These are phyloP conservation scores for Nannoperca australis DNA, from an alignment of 2,797 vertebrate genomes.

Conservation along the genomic window DNA sequence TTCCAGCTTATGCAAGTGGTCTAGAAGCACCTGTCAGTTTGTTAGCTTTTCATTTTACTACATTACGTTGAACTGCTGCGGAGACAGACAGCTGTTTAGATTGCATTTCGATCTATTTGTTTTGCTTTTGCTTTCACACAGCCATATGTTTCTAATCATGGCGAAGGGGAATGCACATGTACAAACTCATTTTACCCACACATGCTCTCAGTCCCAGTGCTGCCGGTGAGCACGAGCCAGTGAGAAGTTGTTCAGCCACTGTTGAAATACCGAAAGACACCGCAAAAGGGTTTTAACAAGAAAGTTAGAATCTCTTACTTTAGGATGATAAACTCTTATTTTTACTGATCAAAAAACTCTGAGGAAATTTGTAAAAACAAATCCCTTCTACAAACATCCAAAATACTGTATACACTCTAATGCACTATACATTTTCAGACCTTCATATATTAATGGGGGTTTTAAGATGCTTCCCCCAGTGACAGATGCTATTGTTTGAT, in stretches of 20 bases:
- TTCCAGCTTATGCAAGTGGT: slow-evolving; percentile 66
- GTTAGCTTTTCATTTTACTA: slow-evolving; percentile 80
- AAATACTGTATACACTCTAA: background rate
- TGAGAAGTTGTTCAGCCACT: background rate
- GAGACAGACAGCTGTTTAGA: slow-evolving; percentile 63
- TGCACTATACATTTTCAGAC: too few relatives aligned
- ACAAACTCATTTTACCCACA: slow-evolving; percentile 49
- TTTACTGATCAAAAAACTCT: background rate
- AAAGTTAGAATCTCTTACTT: background rate
- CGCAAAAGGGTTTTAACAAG: background rate
- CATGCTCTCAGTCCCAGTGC: slow-evolving; percentile 5
- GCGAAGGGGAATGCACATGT: slow-evolving; percentile 16
- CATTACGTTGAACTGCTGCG: slow-evolving; percentile 49
- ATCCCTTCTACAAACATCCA: background rate
- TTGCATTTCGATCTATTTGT: slow-evolving; percentile 52
- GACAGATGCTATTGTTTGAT: background rate
- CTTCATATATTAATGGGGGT: too few relatives aligned
- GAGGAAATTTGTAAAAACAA: background rate
- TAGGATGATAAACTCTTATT: background rate
- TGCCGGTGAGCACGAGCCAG: slow-evolving; percentile 6
- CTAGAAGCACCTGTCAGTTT: slow-evolving; percentile 79
- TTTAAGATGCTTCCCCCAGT: background rate
- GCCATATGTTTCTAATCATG: slow-evolving; percentile 64
- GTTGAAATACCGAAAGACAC: slow-evolving; percentile 9
- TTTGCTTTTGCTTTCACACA: slow-evolving; percentile 39